Evolutionary conservation across 2,797 vertebrate genomes (phyloP).

Genomic region (Takifugu ocellatus): DNA sequence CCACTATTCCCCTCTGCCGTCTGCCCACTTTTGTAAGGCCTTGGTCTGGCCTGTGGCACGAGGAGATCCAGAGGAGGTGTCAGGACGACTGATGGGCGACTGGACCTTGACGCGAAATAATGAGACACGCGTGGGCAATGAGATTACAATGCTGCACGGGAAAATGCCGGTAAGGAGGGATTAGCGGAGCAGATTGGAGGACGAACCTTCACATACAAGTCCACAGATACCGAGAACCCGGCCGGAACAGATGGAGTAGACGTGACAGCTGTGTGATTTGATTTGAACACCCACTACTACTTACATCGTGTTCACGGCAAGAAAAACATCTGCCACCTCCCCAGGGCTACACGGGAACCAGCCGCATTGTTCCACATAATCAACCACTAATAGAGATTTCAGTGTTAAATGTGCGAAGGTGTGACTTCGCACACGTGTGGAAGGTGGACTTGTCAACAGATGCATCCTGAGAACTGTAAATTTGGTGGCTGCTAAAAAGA

Average conservation of each 20-base stretch:
- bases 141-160: conserved; percentile 61
- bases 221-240: conserved; percentile 13
- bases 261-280: conserved; percentile 51
- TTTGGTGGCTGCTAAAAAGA: background rate
- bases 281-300: conserved; percentile 24
- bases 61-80: conserved; percentile 41
- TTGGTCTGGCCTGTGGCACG: conserved; percentile 20
- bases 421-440: background rate
- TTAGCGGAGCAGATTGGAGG: conserved; percentile 33
- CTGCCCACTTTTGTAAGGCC: conserved; percentile 39
- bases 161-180: conserved; percentile 41
- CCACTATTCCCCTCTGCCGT: conserved; percentile 32
- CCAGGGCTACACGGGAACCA: background rate
- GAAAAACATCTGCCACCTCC: conserved; percentile 37
- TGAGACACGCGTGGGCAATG: conserved; percentile 69
- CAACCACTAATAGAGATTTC: conserved; percentile 7
- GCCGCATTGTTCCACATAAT: conserved; percentile 11
- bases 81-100: conserved; percentile 44
- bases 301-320: conserved; percentile 6
- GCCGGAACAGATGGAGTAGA: conserved; percentile 14
- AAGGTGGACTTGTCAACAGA: background rate
- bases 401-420: background rate
- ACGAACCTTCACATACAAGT: conserved; percentile 24
- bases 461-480: conserved; percentile 10
- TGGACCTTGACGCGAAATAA: conserved; percentile 68